Evolutionary conservation across 2,113 vertebrate genomes (phyloP).

Genomic region (Catharus bicknelli): DNA sequence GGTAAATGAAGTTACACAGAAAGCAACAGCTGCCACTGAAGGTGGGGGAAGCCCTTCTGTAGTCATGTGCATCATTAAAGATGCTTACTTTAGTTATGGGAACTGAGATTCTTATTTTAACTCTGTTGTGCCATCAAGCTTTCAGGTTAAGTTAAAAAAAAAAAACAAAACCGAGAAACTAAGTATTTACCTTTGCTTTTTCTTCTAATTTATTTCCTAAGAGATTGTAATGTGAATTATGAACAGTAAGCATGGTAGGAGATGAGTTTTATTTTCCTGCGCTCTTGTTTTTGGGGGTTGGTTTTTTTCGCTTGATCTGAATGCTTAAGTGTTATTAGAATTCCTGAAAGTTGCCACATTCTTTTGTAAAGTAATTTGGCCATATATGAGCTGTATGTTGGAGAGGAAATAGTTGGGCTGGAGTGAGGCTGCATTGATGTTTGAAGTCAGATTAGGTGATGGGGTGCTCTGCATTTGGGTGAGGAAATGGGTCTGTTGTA

Average conservation of each 20-base stretch:
- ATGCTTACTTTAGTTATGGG: background rate
- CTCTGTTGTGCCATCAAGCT: background rate
- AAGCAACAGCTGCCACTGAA: background rate
- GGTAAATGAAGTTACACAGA: background rate
- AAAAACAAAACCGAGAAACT: too few species aligned
- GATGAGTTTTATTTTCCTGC: background rate
- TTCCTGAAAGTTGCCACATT: background rate
- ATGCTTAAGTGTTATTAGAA: background rate
- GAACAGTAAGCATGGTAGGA: background rate
- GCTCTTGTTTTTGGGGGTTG: background rate
- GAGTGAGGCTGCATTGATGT: background rate
- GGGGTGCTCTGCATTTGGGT: background rate
- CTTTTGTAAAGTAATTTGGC: fast-evolving
- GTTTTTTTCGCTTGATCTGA: background rate
- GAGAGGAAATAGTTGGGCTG: background rate
- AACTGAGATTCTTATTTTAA: background rate
- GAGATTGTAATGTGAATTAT: fast-evolving
- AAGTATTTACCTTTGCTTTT: background rate
- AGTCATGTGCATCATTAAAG: background rate
- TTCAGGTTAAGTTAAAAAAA: background rate
- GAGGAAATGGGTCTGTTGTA: background rate
- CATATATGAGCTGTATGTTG: background rate
- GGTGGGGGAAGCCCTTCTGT: background rate
- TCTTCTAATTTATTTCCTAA: background rate
- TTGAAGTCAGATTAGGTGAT: background rate